phyloP scores from a whole-genome alignment of 2,797 vertebrate genomes.

The Spinibarbus caldwelli region DNA sequence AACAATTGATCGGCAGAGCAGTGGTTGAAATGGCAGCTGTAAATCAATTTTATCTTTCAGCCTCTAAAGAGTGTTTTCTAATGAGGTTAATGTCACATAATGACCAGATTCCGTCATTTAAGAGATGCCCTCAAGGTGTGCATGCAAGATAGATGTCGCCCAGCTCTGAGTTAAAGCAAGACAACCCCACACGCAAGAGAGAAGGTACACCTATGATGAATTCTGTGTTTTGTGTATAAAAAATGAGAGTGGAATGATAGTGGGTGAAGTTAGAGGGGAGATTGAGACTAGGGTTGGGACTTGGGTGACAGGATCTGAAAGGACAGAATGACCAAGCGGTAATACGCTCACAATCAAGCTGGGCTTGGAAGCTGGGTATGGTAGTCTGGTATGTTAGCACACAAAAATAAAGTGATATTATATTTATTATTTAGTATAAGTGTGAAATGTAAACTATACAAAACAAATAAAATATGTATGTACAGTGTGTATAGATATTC shows the following conservation, averaged over 20 bases:
- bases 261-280: constrained; percentile 16
- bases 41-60: constrained; percentile 89
- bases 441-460: neutral
- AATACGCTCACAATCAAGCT: constrained; percentile 64
- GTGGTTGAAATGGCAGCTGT: constrained; percentile 86
- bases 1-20: constrained; percentile 85
- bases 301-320: constrained; percentile 53
- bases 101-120: constrained; percentile 84
- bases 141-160: constrained; percentile 81
- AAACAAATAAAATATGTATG: neutral
- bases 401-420: neutral
- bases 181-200: constrained; percentile 58
- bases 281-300: neutral
- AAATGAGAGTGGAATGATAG: constrained; percentile 54
- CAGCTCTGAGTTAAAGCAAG: constrained; percentile 69
- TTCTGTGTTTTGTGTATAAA: constrained; percentile 50
- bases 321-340: constrained; percentile 67
- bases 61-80: constrained; percentile 89
- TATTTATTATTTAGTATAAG: neutral
- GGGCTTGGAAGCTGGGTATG: constrained; percentile 53
- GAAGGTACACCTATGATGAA: constrained; percentile 49
- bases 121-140: constrained; percentile 85
- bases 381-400: neutral
- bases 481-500: neutral
- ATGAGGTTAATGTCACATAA: constrained; percentile 89